Percentiles rank a stretch among this genome's conserved stretches.
These are phyloP conservation scores for Hyperoplus lanceolatus DNA, from an alignment of 2,797 vertebrate species.

Conservation along the genomic window DNA sequence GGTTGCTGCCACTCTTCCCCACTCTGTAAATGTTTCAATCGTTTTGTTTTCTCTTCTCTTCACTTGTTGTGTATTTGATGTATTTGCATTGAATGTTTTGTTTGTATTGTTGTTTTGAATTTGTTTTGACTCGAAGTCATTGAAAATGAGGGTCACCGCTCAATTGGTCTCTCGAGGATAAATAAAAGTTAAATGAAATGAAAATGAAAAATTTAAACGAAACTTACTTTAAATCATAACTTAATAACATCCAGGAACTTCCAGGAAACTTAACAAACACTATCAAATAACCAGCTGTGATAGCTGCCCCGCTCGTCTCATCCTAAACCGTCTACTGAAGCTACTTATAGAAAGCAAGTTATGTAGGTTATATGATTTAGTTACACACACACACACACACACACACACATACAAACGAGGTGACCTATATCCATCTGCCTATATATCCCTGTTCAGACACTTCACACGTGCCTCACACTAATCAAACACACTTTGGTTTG, in stretches of 20 bases:
- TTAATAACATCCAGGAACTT: not conserved
- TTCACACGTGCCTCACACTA: not conserved
- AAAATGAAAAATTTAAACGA: too few relatives aligned
- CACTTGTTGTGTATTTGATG: too few relatives aligned
- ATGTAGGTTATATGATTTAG: conserved; percentile 3
- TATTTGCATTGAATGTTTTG: too few relatives aligned
- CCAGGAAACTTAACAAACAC: not conserved
- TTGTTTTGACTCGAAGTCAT: too few relatives aligned
- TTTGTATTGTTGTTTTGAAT: too few relatives aligned
- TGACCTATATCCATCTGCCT: conserved; percentile 39
- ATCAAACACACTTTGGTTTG: conserved; percentile 24
- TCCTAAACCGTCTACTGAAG: conserved; percentile 4
- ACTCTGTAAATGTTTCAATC: too few relatives aligned
- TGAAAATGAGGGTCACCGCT: too few relatives aligned
- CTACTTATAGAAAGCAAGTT: conserved; percentile 1
- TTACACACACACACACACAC: not conserved
- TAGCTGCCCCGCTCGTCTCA: not conserved
- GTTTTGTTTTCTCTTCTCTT: too few relatives aligned
- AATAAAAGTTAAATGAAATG: too few relatives aligned
- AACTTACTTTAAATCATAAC: not conserved
- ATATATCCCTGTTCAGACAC: conserved; percentile 28
- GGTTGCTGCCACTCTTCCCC: too few relatives aligned
- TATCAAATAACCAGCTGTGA: not conserved
- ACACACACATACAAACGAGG: not conserved
- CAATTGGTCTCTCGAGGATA: too few relatives aligned